These are phyloP conservation scores for Brachionus koreanus DNA, from an alignment of 1,140 invertebrate species.

Conservation along the genomic window DNA sequence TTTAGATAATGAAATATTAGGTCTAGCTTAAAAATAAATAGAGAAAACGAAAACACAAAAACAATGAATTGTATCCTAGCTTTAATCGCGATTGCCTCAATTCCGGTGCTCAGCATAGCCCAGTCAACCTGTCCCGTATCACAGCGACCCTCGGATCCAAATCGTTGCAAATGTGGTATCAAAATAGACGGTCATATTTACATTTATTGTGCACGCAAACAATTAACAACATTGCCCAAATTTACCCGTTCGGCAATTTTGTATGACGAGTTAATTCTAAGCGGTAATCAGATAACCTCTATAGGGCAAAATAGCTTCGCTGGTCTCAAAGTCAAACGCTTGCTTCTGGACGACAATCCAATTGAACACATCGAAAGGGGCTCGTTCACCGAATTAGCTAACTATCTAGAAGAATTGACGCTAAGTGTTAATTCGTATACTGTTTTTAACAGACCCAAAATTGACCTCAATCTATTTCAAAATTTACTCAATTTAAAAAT, in stretches of 20 bases:
- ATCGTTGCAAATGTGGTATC: conserved; percentile 37
- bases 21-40: not conserved
- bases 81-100: not conserved
- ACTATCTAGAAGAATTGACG: conserved; percentile 43
- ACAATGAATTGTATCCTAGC: not conserved
- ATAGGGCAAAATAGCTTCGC: conserved; percentile 1
- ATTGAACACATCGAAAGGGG: conserved; percentile 5
- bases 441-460: not conserved
- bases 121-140: conserved; percentile 21
- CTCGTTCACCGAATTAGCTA: conserved; percentile 33
- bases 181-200: conserved; percentile 39
- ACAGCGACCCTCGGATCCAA: not conserved
- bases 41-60: not conserved
- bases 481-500: conserved; percentile 43
- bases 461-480: not conserved
- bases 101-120: not conserved
- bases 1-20: not conserved
- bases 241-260: conserved; percentile 17
- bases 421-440: conserved; percentile 23
- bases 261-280: conserved; percentile 41
- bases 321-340: conserved; percentile 28
- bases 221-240: not conserved
- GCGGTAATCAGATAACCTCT: conserved; percentile 22
- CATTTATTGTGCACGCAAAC: conserved; percentile 43
- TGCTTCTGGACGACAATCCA: conserved; percentile 35